A percentile compares a stretch with the other conserved stretches of the same genome.
These are phyloP conservation scores for Takifugu rubripes DNA, from an alignment of 2,797 vertebrate genomes.

Conservation along the genomic window DNA sequence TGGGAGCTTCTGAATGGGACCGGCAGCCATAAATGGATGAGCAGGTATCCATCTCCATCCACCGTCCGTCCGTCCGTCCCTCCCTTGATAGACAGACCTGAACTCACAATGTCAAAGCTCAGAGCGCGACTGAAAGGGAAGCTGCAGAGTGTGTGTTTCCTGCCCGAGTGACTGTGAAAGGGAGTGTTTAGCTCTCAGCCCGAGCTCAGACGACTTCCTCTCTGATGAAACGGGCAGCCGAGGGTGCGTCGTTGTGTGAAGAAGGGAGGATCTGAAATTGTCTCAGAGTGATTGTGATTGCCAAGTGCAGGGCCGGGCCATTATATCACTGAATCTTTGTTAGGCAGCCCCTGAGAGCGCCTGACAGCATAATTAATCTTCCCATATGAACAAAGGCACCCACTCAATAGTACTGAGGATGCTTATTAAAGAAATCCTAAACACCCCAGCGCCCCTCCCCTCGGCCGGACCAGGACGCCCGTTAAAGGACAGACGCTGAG, in stretches of 20 bases:
- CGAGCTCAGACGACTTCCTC: constrained; percentile 87
- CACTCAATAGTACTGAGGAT: constrained; percentile 99
- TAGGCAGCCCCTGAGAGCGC: constrained; percentile 99
- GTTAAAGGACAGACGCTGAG: constrained; percentile 65
- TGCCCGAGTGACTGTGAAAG: background rate
- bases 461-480: background rate
- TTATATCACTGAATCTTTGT: constrained; percentile 99
- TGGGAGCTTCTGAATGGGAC: constrained; percentile 32
- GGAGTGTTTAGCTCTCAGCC: constrained; percentile 79
- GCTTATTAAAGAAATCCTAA: constrained; percentile 99
- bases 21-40: constrained; percentile 39
- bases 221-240: constrained; percentile 93
- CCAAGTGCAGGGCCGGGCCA: constrained; percentile 91
- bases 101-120: constrained; percentile 33
- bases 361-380: constrained; percentile 99
- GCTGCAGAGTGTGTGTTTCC: constrained; percentile 8
- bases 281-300: constrained; percentile 98
- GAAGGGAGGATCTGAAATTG: constrained; percentile 92
- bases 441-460: constrained; percentile 70
- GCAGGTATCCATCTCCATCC: background rate
- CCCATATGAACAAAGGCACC: constrained; percentile 99
- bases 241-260: constrained; percentile 85
- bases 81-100: constrained; percentile 54
- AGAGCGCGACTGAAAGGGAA: constrained; percentile 19
- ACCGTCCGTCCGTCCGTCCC: constrained; percentile 62